Base-by-base conservation (phyloP, 53 echinoderm and acorn worm genomes). In the Apostichopus leukothele region DNA sequence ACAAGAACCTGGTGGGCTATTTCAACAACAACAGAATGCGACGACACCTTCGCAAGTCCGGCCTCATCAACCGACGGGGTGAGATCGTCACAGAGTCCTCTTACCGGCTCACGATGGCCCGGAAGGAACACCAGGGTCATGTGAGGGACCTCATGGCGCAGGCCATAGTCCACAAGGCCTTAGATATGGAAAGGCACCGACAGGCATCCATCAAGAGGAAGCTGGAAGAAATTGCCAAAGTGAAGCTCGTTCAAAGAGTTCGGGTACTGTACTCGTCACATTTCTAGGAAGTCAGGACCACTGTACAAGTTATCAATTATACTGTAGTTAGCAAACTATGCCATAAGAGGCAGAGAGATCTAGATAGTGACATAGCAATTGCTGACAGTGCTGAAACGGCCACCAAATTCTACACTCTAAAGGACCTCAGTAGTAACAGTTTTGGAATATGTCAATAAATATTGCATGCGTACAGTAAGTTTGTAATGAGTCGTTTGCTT, bases 21-120 rank as follows among this genome's bases (percentile, higher is more conserved):
- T 97, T 97, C 93, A 97, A 95, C 94, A 97, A 97, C 86, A 91
- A 93, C 6, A 89, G 92, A 6, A 97, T 97, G 94, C 91, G 95
- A 19, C 85, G 93, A 16, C 98, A 97, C 86, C 95, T 97, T 19
- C 89, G 95, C 6, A 90, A 90, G 51, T 91, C 95, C 0, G 98
- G 98, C 7, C 95, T 97, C 75, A 86, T 97, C 93, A 93, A 94
- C 75, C 87, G 94, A 20, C 75, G 86, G 5, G 98, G 98, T 6
- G 95, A 95, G 74, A 92, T 97, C 53, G 92, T 97, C 51, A 95
- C 98, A 1, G 98, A 97, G 83, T 91, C 91, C 67, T 88, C 98
- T 1, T 97, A 93, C 93, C 87, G 98, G 61, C 91, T 97, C 52
- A 95, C 91, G 90, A 97, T 97, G 98, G 98, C 98, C 2, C 91